These are phyloP conservation scores for Argyra leucocephala DNA, from an alignment of 2,888 invertebrate species.

Conservation along the genomic window DNA sequence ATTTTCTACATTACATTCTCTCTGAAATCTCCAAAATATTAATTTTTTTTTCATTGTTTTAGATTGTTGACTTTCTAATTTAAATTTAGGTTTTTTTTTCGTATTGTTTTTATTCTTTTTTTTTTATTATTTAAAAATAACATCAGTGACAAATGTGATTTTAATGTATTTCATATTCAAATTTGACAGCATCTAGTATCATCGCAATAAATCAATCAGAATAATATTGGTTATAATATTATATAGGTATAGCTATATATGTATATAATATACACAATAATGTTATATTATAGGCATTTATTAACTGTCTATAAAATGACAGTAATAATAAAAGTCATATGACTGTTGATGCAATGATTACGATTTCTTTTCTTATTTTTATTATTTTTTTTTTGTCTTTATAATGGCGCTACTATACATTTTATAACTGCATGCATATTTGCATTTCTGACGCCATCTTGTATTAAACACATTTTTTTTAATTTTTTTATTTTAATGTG, in stretches of 20 bases:
- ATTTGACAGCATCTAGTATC: background rate
- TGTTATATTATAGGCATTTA: too few species aligned
- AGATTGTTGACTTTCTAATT: background rate
- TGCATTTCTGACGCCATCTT: conserved; percentile 1
- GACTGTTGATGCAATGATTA: background rate
- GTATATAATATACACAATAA: background rate
- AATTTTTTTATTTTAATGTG: too few species aligned
- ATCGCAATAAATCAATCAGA: background rate
- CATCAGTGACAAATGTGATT: background rate
- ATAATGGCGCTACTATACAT: background rate
- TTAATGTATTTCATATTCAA: conserved; percentile 3
- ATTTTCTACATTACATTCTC: too few species aligned
- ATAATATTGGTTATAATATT: background rate
- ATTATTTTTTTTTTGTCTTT: background rate
- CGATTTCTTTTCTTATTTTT: background rate
- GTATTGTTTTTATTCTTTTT: too few species aligned
- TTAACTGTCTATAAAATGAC: background rate
- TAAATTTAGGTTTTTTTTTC: background rate
- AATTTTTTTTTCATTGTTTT: background rate
- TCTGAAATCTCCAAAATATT: too few species aligned
- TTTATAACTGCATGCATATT: background rate
- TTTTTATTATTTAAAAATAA: background rate
- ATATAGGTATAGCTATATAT: too few species aligned
- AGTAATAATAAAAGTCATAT: background rate
- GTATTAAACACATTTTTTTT: too few species aligned